A percentile compares a stretch with the other conserved stretches of the same genome.
Evolutionary conservation across 2,113 vertebrate genomes (phyloP).

Genomic region (Sardina pilchardus): DNA sequence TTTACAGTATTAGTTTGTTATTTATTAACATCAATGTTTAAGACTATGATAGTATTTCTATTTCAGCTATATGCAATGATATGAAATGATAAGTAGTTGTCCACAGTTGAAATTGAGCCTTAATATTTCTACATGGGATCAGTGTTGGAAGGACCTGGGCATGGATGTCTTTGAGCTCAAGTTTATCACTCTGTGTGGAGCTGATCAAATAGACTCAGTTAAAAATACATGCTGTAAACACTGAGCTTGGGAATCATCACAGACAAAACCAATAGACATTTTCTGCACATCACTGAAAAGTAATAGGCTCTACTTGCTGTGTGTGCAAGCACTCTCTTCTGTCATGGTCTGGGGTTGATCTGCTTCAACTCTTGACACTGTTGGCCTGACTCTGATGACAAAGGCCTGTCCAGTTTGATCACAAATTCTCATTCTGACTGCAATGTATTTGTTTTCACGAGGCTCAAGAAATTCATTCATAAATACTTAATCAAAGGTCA

Average conservation of each 20-base stretch:
- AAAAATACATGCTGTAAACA: not conserved
- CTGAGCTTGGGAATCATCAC: not conserved
- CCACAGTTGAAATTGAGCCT: not conserved
- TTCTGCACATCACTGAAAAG: not conserved
- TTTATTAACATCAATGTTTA: too few species aligned
- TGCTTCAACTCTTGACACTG: not conserved
- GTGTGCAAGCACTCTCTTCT: not conserved
- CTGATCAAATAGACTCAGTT: slow-evolving; percentile 4
- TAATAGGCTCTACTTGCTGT: not conserved
- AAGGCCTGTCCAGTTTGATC: slow-evolving; percentile 10
- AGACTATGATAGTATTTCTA: too few species aligned
- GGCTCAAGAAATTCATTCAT: slow-evolving; percentile 38
- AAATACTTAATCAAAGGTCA: slow-evolving; percentile 61
- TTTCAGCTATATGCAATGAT: too few species aligned
- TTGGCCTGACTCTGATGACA: slow-evolving; percentile 22
- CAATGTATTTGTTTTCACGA: slow-evolving; percentile 28
- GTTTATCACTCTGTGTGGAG: not conserved
- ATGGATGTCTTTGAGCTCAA: not conserved
- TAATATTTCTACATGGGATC: not conserved
- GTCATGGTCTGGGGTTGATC: not conserved
- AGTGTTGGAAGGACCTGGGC: not conserved
- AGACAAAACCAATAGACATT: slow-evolving; percentile 15
- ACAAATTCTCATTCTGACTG: slow-evolving; percentile 13
- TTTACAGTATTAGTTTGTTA: too few species aligned
- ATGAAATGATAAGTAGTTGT: too few species aligned